These are phyloP conservation scores for Bruchidius siliquastri DNA, from an alignment of 2,888 invertebrate genomes.

Conservation along the genomic window DNA sequence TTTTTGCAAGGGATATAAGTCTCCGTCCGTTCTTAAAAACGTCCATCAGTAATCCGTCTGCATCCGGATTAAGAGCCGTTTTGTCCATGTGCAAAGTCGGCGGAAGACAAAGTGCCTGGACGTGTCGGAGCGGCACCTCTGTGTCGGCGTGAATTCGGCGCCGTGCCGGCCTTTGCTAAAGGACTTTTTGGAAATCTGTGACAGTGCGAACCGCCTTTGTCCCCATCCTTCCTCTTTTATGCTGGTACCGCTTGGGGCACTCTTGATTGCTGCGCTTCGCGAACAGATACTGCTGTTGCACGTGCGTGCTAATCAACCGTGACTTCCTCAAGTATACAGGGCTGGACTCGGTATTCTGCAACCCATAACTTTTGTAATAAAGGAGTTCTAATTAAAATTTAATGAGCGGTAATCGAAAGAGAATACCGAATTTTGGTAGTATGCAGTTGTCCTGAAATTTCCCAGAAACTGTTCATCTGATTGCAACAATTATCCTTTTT, in stretches of 20 bases:
- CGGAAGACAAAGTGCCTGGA: neutral
- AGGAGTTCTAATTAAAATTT: too few species aligned
- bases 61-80: neutral
- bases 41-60: neutral
- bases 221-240: neutral
- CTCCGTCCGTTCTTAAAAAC: neutral
- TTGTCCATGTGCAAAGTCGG: neutral
- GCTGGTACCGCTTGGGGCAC: neutral
- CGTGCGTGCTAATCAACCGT: neutral
- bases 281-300: neutral
- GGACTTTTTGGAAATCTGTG: neutral
- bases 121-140: neutral
- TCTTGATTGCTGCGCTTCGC: neutral
- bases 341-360: neutral
- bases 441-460: too few species aligned
- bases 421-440: too few species aligned
- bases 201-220: neutral
- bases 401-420: too few species aligned
- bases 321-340: neutral
- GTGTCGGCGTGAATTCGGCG: neutral
- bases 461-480: too few species aligned
- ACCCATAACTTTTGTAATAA: too few species aligned
- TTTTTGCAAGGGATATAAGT: neutral
- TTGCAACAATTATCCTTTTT: too few species aligned
- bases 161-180: neutral